phyloP scores from a whole-genome alignment of 2,113 vertebrate species.

The Pavo muticus region DNA sequence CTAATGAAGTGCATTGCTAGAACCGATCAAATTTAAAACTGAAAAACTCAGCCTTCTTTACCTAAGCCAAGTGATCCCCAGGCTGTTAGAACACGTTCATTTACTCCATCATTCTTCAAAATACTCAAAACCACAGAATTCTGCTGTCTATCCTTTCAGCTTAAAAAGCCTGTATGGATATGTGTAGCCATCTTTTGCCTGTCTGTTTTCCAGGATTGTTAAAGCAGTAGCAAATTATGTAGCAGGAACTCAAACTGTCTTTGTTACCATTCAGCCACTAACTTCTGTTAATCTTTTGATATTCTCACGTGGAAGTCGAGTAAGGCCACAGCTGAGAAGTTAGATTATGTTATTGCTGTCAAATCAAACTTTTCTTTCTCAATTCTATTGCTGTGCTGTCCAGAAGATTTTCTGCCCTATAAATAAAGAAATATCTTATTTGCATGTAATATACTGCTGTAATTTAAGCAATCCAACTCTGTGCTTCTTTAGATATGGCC shows the following conservation, averaged over 20 bases:
- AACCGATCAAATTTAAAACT: neutral
- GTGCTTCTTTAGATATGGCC: neutral
- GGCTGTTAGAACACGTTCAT: neutral
- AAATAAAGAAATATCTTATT: neutral
- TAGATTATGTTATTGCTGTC: fast-evolving
- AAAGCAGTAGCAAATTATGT: neutral
- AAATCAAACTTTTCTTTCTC: neutral
- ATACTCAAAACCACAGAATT: neutral
- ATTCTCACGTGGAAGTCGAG: neutral
- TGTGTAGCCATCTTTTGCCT: neutral
- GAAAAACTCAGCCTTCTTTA: neutral
- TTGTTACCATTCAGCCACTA: neutral
- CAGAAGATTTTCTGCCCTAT: neutral
- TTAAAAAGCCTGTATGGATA: neutral
- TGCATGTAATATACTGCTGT: neutral
- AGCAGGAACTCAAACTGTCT: neutral
- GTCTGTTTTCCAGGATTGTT: neutral
- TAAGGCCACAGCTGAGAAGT: neutral
- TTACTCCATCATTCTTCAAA: neutral
- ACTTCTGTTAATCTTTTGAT: neutral
- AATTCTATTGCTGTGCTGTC: neutral
- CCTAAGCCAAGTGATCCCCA: neutral
- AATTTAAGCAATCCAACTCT: neutral
- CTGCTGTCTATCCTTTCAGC: neutral
- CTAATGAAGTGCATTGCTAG: neutral